A percentile compares a stretch with the other conserved stretches of the same genome.
These are phyloP conservation scores for Collichthys lucidus DNA, from an alignment of 2,113 vertebrate genomes.

Conservation along the genomic window DNA sequence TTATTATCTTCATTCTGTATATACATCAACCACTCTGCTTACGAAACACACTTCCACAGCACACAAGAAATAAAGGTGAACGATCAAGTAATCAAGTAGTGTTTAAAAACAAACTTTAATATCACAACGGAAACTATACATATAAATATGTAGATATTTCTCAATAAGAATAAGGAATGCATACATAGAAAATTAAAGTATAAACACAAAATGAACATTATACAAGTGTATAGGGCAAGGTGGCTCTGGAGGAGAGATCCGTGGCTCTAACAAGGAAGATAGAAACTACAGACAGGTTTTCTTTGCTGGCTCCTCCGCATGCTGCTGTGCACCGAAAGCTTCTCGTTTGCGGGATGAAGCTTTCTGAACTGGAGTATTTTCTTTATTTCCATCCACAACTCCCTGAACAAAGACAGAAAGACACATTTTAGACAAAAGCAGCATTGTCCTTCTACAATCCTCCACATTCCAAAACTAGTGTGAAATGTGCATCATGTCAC, in stretches of 20 bases:
- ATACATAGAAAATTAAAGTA: neutral
- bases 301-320: slow-evolving; percentile 66
- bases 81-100: neutral
- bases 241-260: neutral
- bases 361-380: slow-evolving; percentile 58
- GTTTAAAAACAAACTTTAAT: slow-evolving; percentile 41
- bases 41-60: neutral
- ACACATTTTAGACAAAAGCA: neutral
- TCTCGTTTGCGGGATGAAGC: slow-evolving; percentile 72
- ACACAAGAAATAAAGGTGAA: neutral
- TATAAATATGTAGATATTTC: slow-evolving; percentile 10
- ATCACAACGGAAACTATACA: slow-evolving; percentile 20
- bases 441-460: neutral
- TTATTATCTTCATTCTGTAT: slow-evolving; percentile 76
- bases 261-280: neutral
- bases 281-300: slow-evolving; percentile 68
- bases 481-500: neutral
- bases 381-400: slow-evolving; percentile 53
- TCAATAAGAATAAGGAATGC: neutral
- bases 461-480: neutral
- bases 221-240: neutral
- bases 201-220: neutral
- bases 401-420: slow-evolving; percentile 63
- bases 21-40: slow-evolving; percentile 26
- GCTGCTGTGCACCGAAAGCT: slow-evolving; percentile 37